Conservation (phyloP, 2,113 vertebrate species). For the Ictalurus furcatus region DNA sequence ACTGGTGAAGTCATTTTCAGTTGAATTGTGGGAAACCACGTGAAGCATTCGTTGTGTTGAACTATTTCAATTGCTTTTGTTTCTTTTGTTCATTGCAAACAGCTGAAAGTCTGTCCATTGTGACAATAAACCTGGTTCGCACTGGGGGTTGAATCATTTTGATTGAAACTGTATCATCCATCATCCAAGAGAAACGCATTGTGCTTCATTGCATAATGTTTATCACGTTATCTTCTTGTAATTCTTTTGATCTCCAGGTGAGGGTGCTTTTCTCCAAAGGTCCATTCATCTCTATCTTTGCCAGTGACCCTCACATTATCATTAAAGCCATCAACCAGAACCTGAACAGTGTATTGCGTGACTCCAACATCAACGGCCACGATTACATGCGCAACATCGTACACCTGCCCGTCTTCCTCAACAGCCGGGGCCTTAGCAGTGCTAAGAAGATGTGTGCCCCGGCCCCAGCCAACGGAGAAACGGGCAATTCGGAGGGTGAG, state of each 20-base stretch:
- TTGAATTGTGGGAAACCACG: too few species aligned
- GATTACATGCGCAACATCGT: conserved; percentile 99
- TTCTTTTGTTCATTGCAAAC: too few species aligned
- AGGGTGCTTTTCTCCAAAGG: conserved; percentile 96
- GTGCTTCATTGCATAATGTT: not conserved
- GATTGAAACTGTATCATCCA: not conserved
- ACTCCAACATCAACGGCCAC: conserved; percentile 99
- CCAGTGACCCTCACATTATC: conserved; percentile 97
- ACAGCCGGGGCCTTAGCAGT: conserved; percentile 90
- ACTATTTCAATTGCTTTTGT: too few species aligned
- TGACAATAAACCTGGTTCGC: too few species aligned
- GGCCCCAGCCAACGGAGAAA: conserved; percentile 81
- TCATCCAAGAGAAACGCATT: not conserved
- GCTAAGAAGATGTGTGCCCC: conserved; percentile 83
- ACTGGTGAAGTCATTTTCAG: too few species aligned
- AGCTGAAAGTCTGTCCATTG: too few species aligned
- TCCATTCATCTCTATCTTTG: conserved; percentile 96
- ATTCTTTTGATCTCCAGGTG: conserved; percentile 74
- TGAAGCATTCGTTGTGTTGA: too few species aligned
- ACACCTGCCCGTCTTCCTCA: conserved; percentile 96
- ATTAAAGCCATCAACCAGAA: conserved; percentile 99
- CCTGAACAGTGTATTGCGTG: conserved; percentile 93
- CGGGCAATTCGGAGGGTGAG: conserved; percentile 71
- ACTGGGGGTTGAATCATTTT: too few species aligned
- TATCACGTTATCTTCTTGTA: not conserved